Percentiles rank a stretch among this genome's conserved stretches.
phyloP scores from a whole-genome alignment of 2,113 vertebrate species.

The Balaeniceps rex region DNA sequence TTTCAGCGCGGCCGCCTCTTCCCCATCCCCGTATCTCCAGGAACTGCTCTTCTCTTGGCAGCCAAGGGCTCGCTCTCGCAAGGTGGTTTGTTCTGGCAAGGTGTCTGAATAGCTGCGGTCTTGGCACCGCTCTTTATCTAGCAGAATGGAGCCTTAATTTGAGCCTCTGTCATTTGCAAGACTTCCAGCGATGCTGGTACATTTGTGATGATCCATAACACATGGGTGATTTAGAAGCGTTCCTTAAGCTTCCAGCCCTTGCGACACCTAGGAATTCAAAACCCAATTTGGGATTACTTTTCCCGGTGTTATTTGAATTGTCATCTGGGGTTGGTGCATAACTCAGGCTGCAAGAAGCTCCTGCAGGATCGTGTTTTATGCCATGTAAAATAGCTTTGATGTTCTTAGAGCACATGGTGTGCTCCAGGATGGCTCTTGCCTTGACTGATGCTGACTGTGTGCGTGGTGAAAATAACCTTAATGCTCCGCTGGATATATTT shows the following conservation, averaged over 20 bases:
- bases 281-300: background rate
- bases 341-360: background rate
- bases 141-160: slow-evolving; percentile 27
- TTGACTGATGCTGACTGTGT: background rate
- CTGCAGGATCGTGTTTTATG: background rate
- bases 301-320: background rate
- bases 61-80: background rate
- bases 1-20: background rate
- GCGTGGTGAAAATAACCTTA: background rate
- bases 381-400: background rate
- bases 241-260: background rate
- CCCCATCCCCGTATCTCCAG: background rate
- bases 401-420: background rate
- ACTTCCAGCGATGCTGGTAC: background rate
- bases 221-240: background rate
- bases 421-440: background rate
- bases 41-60: slow-evolving; percentile 18
- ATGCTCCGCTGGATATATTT: background rate
- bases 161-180: background rate
- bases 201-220: background rate
- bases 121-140: background rate
- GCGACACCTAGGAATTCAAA: background rate
- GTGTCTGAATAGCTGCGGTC: background rate
- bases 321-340: background rate
- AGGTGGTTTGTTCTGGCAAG: slow-evolving; percentile 36